phyloP scores from a whole-genome alignment of 2,888 invertebrate genomes.

The Dynastes maya region DNA sequence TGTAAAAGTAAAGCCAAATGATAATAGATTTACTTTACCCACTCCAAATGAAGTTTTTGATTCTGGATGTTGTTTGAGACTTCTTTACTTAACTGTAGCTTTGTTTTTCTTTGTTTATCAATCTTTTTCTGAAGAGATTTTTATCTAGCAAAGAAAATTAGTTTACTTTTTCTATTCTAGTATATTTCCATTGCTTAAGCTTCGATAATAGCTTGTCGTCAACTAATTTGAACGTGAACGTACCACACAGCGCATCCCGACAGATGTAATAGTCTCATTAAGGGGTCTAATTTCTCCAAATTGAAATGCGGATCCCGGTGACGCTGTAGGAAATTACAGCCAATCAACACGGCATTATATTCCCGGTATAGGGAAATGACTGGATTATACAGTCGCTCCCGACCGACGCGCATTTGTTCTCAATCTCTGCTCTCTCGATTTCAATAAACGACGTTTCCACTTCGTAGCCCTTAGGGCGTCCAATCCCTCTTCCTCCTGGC shows the following conservation, averaged over 20 bases:
- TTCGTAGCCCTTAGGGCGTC: background rate
- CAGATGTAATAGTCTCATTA: constrained; percentile 62
- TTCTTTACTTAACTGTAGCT: no score
- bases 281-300: constrained; percentile 61
- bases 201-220: no score
- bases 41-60: no score
- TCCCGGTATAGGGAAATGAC: constrained; percentile 60
- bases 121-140: no score
- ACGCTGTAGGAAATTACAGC: constrained; percentile 64
- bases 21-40: no score
- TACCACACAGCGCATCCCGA: constrained; percentile 53
- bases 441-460: constrained; percentile 42
- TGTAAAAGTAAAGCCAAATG: no score
- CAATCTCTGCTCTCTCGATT: constrained; percentile 42
- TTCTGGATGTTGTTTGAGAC: no score
- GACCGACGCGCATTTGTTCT: constrained; percentile 30
- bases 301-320: constrained; percentile 58
- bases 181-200: background rate
- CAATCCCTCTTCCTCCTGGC: background rate
- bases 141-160: no score
- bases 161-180: background rate
- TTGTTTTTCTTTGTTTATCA: no score
- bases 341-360: constrained; percentile 64
- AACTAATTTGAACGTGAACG: constrained; percentile 54
- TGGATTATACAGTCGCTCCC: constrained; percentile 32